Conservation (phyloP, 1,140 invertebrate species). For the Muscidifurax raptorellus region DNA sequence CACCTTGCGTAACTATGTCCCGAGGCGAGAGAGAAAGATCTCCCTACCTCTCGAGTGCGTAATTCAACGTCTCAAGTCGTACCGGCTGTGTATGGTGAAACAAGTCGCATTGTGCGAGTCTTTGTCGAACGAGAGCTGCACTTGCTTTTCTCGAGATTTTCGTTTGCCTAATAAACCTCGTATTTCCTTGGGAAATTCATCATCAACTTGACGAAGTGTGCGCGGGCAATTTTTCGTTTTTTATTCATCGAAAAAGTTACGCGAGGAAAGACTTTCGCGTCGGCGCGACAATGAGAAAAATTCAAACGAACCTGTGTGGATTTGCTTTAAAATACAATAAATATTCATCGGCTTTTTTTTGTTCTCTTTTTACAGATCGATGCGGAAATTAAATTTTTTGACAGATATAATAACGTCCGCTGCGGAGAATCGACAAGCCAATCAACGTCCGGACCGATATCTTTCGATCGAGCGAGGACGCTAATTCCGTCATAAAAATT, state of each 20-base stretch:
- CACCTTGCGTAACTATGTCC: slow-evolving; percentile 57
- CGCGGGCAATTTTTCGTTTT: neutral
- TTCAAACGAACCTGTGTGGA: no score
- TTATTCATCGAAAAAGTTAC: slow-evolving; percentile 45
- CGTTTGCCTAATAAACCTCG: slow-evolving; percentile 5
- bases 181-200: neutral
- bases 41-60: slow-evolving; percentile 42
- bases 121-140: neutral
- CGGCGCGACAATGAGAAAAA: no score
- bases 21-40: slow-evolving; percentile 47
- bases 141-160: slow-evolving; percentile 25
- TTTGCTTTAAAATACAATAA: slow-evolving; percentile 33
- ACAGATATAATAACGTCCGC: no score
- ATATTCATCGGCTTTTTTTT: slow-evolving; percentile 26
- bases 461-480: neutral
- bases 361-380: neutral
- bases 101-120: slow-evolving; percentile 18
- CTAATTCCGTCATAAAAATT: slow-evolving; percentile 14
- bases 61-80: slow-evolving; percentile 1
- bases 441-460: neutral
- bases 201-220: neutral
- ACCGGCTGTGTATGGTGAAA: neutral
- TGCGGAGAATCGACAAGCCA: no score
- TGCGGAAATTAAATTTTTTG: neutral
- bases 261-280: neutral